Conservation (phyloP, 1,140 invertebrate species). For the Panonychus citri region DNA sequence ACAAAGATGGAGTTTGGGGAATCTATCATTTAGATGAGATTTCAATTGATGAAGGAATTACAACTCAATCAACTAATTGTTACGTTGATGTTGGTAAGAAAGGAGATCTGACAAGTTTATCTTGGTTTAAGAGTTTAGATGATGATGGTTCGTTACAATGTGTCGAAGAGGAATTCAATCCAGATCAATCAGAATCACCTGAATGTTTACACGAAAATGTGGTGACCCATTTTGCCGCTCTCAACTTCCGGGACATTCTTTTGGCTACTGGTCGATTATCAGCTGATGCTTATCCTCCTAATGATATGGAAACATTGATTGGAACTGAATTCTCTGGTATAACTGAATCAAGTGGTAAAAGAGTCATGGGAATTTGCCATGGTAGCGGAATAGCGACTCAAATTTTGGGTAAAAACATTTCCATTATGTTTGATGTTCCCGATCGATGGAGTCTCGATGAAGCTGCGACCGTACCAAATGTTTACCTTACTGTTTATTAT, state of each 20-base stretch:
- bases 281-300: constrained; percentile 20
- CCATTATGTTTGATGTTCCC: constrained; percentile 65
- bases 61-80: background rate
- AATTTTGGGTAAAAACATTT: constrained; percentile 28
- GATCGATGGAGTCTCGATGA: constrained; percentile 64
- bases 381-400: constrained; percentile 70
- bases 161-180: constrained; percentile 15
- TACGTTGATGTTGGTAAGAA: constrained; percentile 69
- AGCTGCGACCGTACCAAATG: constrained; percentile 76
- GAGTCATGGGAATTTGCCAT: constrained; percentile 80
- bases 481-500: constrained; percentile 50
- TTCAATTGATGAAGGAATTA: constrained; percentile 25
- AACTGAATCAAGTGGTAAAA: constrained; percentile 36
- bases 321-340: constrained; percentile 81
- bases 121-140: constrained; percentile 50
- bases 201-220: constrained; percentile 38
- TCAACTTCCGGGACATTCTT: constrained; percentile 96
- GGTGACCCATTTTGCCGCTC: constrained; percentile 60
- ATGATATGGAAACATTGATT: constrained; percentile 26
- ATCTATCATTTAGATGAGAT: constrained; percentile 29
- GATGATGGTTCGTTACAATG: constrained; percentile 24
- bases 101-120: constrained; percentile 64
- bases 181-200: background rate
- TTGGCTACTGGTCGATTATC: background rate
- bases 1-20: constrained; percentile 27